Base-by-base conservation (phyloP, 2,888 invertebrate species). In the Drosophila neotestacea region DNA sequence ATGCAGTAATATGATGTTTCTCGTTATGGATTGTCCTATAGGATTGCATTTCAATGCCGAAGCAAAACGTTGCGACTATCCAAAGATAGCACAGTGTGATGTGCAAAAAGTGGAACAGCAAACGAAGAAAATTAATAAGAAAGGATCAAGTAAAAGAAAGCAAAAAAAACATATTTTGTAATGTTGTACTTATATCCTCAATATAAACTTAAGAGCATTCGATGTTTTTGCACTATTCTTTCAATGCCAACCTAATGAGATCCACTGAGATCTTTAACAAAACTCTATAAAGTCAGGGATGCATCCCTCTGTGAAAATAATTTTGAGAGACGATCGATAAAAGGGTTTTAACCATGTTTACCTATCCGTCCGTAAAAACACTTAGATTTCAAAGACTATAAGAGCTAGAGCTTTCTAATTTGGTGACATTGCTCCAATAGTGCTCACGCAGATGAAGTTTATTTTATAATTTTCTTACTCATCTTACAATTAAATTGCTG, bases 21-120 rank as follows among this genome's bases (percentile, higher is more conserved):
- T 77, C 9, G 84, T 81, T 11, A 85, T 90, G 85, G 52, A 73
- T 16, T 90, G 90, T 52, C 90, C 90, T 4, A 34, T 27, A 1
- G 90, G 89, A 6, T 55, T 90, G 41, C 87, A 90, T 48, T 90
- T 91, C 27, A 89, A 83, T 75, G 44, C 52, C 2, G 44, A 75
- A 0, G 46, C 62, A 0, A 70, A 60, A 1, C 78, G 83, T 4
- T 90, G 90, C 42, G 90, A 91, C 48, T 90, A 88, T 75, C 89
- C 90, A 6, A 75, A 72, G 27, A 50, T 78, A 0, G 90, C 89
- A 0, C 67, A 82, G 4, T 90, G 91, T 27, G 38, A 68, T 28
- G 9, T 61, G 11, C 39, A 44, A 44, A 60, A 27, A 27, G 4
- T 28, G 9, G 38, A 38, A 6, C 84, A 70, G 7, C n/a, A 44